These are phyloP conservation scores for Whitmania pigra DNA, from an alignment of 1,140 invertebrate species.

Conservation along the genomic window DNA sequence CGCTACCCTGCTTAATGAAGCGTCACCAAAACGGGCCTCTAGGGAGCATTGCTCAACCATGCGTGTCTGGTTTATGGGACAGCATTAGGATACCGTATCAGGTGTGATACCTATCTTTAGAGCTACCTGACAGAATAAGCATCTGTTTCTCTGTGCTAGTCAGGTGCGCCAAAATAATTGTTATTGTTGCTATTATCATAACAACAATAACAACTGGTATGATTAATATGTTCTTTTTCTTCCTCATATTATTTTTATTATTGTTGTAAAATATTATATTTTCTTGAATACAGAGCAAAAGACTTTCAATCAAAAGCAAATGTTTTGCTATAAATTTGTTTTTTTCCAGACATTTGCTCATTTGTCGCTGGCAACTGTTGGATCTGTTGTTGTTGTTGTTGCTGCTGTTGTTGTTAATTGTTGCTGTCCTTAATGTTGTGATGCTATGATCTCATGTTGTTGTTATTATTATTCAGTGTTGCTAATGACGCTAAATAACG, in stretches of 20 bases:
- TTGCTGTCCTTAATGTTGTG: background rate
- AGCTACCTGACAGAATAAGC: background rate
- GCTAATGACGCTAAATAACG: no score
- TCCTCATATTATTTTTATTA: no score
- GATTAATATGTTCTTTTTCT: no score
- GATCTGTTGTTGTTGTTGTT: background rate
- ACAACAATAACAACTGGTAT: background rate
- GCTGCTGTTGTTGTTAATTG: background rate
- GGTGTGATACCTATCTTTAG: background rate
- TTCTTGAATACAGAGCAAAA: no score
- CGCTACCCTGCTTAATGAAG: no score
- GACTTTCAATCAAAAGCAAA: no score
- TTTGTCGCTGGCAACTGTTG: background rate
- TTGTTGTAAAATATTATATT: no score
- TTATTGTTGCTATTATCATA: background rate
- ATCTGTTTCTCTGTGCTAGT: background rate
- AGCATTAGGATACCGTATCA: background rate
- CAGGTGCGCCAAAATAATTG: background rate
- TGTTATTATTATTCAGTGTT: no score
- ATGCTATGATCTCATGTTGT: background rate
- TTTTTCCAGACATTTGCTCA: no score
- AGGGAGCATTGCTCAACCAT: background rate
- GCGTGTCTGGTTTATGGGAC: background rate
- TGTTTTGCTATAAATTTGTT: no score
- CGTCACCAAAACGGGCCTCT: no score